These are phyloP conservation scores for Drosophila aff. DNA, from an alignment of 1,140 invertebrate species.

Conservation along the genomic window DNA sequence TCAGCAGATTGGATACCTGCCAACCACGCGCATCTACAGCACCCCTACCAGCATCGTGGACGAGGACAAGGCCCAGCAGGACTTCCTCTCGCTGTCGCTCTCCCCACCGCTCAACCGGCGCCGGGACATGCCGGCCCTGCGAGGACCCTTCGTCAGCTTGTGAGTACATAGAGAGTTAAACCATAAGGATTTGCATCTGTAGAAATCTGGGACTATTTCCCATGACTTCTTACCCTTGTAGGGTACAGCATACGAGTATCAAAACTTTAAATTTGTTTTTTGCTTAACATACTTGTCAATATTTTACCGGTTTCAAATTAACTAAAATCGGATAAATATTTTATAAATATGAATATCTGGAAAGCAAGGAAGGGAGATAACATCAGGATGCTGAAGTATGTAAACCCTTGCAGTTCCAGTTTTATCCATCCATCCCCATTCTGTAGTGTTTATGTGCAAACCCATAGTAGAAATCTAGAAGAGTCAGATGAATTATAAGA, in stretches of 20 bases:
- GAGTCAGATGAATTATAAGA: too few species aligned
- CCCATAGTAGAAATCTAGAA: too few species aligned
- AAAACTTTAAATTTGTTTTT: background rate
- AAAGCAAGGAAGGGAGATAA: background rate
- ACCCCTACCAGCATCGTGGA: slow-evolving; percentile 81
- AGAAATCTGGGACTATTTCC: background rate
- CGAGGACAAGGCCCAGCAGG: slow-evolving; percentile 83
- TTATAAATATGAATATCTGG: background rate
- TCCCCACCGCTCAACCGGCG: slow-evolving; percentile 85
- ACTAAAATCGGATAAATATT: background rate
- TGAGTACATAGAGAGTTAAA: slow-evolving; percentile 66
- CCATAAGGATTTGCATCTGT: background rate
- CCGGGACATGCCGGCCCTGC: slow-evolving; percentile 85
- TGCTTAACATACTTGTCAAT: background rate
- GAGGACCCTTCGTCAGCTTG: slow-evolving; percentile 85
- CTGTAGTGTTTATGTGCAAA: too few species aligned
- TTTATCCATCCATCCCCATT: too few species aligned
- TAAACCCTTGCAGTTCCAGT: background rate
- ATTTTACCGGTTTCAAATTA: background rate
- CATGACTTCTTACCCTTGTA: background rate
- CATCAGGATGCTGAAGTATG: background rate
- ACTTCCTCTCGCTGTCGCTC: slow-evolving; percentile 85
- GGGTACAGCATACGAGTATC: background rate
- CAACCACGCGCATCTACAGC: slow-evolving; percentile 82
- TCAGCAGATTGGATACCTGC: slow-evolving; percentile 84